A percentile compares a stretch with the other conserved stretches of the same genome.
Evolutionary conservation across 2,797 vertebrate species (phyloP).

Genomic region (Fundulus diaphanus): DNA sequence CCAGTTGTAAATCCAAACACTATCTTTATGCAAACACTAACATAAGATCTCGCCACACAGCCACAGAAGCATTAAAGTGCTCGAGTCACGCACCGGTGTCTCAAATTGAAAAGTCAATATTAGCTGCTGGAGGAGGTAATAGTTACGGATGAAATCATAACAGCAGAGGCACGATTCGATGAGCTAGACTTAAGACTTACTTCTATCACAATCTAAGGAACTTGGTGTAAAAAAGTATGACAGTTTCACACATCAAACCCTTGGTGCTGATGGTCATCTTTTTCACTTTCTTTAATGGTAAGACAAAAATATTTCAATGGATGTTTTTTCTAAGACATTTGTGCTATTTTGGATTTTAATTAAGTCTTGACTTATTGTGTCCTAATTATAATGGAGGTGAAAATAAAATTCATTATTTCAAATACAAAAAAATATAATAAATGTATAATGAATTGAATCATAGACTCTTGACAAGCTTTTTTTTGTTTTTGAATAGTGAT

Average conservation of each 20-base stretch:
- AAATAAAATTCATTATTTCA: neutral
- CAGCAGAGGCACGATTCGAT: neutral
- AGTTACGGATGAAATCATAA: neutral
- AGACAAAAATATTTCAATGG: slow-evolving; percentile 1
- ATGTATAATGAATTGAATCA: neutral
- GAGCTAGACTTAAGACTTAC: neutral
- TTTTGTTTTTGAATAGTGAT: neutral
- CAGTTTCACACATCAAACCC: neutral
- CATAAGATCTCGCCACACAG: neutral
- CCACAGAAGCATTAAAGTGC: no score
- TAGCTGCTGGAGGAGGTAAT: neutral
- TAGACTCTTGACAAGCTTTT: neutral
- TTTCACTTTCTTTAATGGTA: slow-evolving; percentile 43
- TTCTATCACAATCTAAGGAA: neutral
- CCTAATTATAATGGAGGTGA: neutral
- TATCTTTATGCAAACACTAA: neutral
- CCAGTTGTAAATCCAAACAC: slow-evolving; percentile 12
- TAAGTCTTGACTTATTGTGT: neutral
- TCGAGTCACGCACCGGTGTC: neutral
- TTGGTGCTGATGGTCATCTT: slow-evolving; percentile 14
- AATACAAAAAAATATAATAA: neutral
- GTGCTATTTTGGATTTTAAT: neutral
- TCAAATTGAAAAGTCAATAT: slow-evolving; percentile 26
- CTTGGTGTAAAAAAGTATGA: neutral
- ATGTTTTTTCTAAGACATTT: neutral